Conservation (phyloP, 2,113 vertebrate genomes). For the Petaurus breviceps region DNA sequence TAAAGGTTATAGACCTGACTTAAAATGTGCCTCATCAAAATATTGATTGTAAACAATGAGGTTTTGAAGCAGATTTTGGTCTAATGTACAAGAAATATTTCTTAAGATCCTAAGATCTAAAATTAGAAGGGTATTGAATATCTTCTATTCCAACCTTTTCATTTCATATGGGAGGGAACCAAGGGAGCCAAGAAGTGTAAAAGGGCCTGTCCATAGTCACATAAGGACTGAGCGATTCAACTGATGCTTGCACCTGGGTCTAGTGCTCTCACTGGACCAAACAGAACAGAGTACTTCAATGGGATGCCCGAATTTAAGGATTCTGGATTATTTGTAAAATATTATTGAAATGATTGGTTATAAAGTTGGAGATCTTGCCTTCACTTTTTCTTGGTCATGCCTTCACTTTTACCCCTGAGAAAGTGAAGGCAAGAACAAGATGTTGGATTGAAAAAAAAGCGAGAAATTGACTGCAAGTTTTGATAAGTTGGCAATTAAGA, state of each 20-base stretch:
- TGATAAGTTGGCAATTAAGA: neutral
- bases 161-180: neutral
- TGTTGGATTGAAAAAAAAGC: neutral
- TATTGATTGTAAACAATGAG: neutral
- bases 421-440: neutral
- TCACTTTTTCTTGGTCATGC: neutral
- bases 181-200: neutral
- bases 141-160: neutral
- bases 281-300: neutral
- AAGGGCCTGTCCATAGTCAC: neutral
- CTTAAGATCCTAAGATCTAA: neutral
- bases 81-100: neutral
- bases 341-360: neutral
- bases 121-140: neutral
- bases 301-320: neutral
- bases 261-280: neutral
- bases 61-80: neutral
- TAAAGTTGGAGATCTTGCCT: neutral
- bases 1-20: neutral
- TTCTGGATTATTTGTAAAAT: neutral
- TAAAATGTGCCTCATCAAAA: neutral
- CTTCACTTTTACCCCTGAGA: neutral
- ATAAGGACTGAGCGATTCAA: neutral
- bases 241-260: neutral
- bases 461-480: neutral